Percentiles rank a stretch among this genome's conserved stretches.
phyloP scores from a whole-genome alignment of 1,140 invertebrate genomes.

The Proales similis region DNA sequence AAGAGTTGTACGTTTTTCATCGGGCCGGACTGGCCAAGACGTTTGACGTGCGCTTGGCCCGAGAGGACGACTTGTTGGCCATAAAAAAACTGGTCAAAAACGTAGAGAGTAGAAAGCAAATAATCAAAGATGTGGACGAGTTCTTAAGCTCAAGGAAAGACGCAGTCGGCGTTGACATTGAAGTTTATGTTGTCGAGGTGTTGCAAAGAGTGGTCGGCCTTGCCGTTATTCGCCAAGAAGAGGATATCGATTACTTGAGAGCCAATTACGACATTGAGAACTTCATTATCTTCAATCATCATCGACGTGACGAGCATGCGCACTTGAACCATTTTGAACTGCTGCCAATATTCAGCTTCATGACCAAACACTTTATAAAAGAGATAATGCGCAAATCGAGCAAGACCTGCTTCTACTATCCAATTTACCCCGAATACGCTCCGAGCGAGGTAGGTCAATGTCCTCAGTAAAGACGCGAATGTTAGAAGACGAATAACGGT shows the following conservation, averaged over 20 bases:
- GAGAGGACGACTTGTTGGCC: constrained; percentile 40
- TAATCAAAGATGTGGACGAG: constrained; percentile 43
- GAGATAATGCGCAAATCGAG: constrained; percentile 48
- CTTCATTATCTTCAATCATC: constrained; percentile 53
- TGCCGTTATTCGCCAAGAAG: constrained; percentile 52
- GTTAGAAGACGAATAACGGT: constrained; percentile 7
- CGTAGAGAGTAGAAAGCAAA: constrained; percentile 39
- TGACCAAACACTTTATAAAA: constrained; percentile 50
- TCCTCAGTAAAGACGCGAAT: neutral
- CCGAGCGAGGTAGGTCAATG: neutral
- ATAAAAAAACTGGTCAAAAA: constrained; percentile 41
- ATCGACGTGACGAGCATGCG: constrained; percentile 53
- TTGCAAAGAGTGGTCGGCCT: constrained; percentile 49
- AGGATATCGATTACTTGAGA: constrained; percentile 53
- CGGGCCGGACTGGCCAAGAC: constrained; percentile 55
- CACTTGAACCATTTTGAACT: constrained; percentile 56
- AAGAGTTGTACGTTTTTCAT: constrained; percentile 62
- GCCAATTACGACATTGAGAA: constrained; percentile 57
- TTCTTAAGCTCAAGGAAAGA: constrained; percentile 32
- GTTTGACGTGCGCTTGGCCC: constrained; percentile 39
- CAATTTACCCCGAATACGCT: constrained; percentile 45
- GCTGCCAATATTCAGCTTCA: constrained; percentile 58
- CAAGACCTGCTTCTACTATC: constrained; percentile 52
- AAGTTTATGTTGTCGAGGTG: constrained; percentile 53
- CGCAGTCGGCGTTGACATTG: constrained; percentile 48